Evolutionary conservation across 2,888 invertebrate species (phyloP).

Genomic region (Cynaeus angustus): DNA sequence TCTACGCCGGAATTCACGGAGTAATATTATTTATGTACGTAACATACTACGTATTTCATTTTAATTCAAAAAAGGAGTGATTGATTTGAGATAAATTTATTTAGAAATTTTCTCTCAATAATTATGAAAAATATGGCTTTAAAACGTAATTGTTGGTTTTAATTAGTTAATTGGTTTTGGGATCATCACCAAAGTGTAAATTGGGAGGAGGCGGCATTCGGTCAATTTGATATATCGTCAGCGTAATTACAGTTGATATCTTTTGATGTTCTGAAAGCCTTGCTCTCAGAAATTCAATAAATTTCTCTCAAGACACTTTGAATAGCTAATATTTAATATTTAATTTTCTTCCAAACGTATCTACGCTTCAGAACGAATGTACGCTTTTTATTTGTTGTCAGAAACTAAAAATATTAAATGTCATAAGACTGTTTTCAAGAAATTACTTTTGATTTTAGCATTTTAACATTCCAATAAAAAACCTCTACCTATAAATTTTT

Average conservation of each 20-base stretch:
- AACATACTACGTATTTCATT: too few relatives aligned
- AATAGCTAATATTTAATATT: slow-evolving; percentile 19
- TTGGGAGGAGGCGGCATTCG: too few relatives aligned
- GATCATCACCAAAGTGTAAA: neutral
- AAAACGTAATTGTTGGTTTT: neutral
- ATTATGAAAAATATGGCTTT: too few relatives aligned
- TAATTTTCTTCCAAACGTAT: neutral
- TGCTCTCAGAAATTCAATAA: slow-evolving; percentile 43
- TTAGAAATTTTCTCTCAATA: too few relatives aligned
- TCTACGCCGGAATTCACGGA: slow-evolving; percentile 5
- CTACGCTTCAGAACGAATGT: neutral
- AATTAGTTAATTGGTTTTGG: slow-evolving; percentile 37
- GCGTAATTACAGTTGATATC: slow-evolving; percentile 44
- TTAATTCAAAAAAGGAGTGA: too few relatives aligned
- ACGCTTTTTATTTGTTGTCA: neutral
- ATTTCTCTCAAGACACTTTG: slow-evolving; percentile 10
- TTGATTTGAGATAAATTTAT: too few relatives aligned
- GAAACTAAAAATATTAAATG: too few relatives aligned
- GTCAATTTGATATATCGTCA: slow-evolving; percentile 25
- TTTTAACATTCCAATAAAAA: too few relatives aligned
- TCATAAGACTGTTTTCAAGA: too few relatives aligned
- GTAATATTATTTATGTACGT: neutral
- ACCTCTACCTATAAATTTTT: too few relatives aligned
- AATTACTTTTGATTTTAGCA: too few relatives aligned
- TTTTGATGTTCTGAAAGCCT: slow-evolving; percentile 46